A percentile compares a stretch with the other conserved stretches of the same genome.
phyloP scores from a whole-genome alignment of 2,888 invertebrate species.

The Lissocephala sabroskyi region DNA sequence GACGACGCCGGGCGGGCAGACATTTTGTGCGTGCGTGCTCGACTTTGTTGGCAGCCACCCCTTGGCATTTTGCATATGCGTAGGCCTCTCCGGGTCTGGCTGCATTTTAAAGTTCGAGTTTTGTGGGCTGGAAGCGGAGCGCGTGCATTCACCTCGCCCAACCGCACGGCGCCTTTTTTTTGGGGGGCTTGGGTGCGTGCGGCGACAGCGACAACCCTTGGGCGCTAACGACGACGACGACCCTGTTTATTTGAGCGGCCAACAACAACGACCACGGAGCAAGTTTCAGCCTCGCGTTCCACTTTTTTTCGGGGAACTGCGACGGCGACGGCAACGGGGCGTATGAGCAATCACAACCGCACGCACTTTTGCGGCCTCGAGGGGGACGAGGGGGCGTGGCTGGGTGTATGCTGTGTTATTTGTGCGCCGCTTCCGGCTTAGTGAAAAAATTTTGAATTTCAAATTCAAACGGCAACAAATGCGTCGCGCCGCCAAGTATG shows the following conservation, averaged over 20 bases:
- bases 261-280: slow-evolving; percentile 22
- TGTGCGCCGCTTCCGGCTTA: slow-evolving; percentile 36
- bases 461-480: slow-evolving; percentile 6
- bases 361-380: slow-evolving; percentile 60
- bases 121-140: slow-evolving; percentile 65
- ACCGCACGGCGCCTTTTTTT: slow-evolving; percentile 36
- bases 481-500: slow-evolving; percentile 11
- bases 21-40: slow-evolving; percentile 57
- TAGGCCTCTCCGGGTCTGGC: slow-evolving; percentile 23
- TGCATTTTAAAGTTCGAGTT: slow-evolving; percentile 66
- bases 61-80: slow-evolving; percentile 25
- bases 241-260: slow-evolving; percentile 59
- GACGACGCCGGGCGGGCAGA: slow-evolving; percentile 31
- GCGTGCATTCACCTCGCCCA: slow-evolving; percentile 70
- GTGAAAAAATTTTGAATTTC: neutral
- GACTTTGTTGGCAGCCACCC: slow-evolving; percentile 40
- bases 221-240: slow-evolving; percentile 32
- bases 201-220: slow-evolving; percentile 28
- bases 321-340: slow-evolving; percentile 10
- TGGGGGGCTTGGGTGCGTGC: slow-evolving; percentile 51
- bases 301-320: slow-evolving; percentile 50
- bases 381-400: slow-evolving; percentile 26
- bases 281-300: slow-evolving; percentile 61
- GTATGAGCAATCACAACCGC: slow-evolving; percentile 36
- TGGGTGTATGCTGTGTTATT: slow-evolving; percentile 14